These are phyloP conservation scores for Torymus auratus DNA, from an alignment of 2,888 invertebrate species.

Conservation along the genomic window DNA sequence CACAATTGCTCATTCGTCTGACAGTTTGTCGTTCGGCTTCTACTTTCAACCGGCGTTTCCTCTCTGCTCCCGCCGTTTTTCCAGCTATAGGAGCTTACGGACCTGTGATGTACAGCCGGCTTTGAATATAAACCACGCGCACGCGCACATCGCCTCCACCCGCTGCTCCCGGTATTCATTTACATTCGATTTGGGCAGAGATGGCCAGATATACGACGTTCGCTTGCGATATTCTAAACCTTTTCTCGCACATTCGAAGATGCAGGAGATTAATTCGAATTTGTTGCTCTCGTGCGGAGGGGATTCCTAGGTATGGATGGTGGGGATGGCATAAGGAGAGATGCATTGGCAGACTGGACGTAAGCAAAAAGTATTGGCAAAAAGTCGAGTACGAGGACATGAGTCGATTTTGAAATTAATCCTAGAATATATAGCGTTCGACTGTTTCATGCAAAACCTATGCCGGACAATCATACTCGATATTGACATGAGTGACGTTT, in stretches of 20 bases:
- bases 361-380: neutral
- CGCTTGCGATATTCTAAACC: neutral
- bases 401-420: neutral
- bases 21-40: neutral
- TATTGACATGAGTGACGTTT: no score
- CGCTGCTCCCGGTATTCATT: slow-evolving; percentile 43
- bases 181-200: slow-evolving; percentile 54
- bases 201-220: slow-evolving; percentile 14
- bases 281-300: neutral
- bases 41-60: slow-evolving; percentile 2
- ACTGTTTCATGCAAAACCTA: no score
- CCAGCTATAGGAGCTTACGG: slow-evolving; percentile 22
- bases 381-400: neutral
- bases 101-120: slow-evolving; percentile 38
- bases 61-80: slow-evolving; percentile 18
- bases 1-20: slow-evolving; percentile 12
- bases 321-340: no score
- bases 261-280: slow-evolving; percentile 16
- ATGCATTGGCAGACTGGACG: no score
- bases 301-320: neutral
- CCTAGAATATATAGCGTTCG: neutral
- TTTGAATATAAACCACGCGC: slow-evolving; percentile 46
- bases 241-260: no score
- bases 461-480: no score
- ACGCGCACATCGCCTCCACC: neutral